A percentile compares a stretch with the other conserved stretches of the same genome.
Conservation (phyloP, 2,797 vertebrate species). For the Cirrhinus molitorella region DNA sequence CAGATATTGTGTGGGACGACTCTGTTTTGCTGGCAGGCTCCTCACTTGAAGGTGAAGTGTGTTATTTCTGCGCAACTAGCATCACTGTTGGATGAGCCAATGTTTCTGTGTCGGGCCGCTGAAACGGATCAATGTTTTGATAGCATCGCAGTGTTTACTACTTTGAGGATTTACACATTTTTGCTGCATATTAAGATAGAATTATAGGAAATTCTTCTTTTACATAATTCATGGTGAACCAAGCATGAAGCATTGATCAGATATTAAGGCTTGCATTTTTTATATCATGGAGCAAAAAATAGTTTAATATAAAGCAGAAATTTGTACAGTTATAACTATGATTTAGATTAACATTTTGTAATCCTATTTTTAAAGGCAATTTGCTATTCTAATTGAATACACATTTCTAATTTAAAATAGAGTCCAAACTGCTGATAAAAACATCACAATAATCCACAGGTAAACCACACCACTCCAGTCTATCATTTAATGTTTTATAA, state of each 20-base stretch:
- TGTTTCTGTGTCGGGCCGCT: neutral
- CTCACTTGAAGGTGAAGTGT: neutral
- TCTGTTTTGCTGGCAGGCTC: conserved; percentile 14
- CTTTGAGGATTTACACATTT: no score
- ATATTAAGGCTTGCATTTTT: neutral
- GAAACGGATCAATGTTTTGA: neutral
- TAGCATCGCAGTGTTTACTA: neutral
- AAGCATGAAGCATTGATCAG: neutral
- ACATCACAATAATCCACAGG: neutral
- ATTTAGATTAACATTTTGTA: neutral
- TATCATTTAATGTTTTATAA: no score
- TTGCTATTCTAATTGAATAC: neutral
- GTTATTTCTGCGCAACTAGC: conserved; percentile 8
- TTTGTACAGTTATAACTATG: neutral
- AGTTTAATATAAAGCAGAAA: neutral
- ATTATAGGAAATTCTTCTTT: neutral
- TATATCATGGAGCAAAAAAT: neutral
- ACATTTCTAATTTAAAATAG: neutral
- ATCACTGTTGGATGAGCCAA: conserved; percentile 13
- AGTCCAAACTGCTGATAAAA: neutral
- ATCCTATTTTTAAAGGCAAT: neutral
- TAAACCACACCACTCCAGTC: neutral
- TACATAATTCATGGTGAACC: neutral
- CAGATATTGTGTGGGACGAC: neutral
- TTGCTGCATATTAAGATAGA: neutral